Percentiles rank a stretch among this genome's conserved stretches.
phyloP scores from a whole-genome alignment of 2,797 vertebrate genomes.

The Crossoptilon crossoptilon region DNA sequence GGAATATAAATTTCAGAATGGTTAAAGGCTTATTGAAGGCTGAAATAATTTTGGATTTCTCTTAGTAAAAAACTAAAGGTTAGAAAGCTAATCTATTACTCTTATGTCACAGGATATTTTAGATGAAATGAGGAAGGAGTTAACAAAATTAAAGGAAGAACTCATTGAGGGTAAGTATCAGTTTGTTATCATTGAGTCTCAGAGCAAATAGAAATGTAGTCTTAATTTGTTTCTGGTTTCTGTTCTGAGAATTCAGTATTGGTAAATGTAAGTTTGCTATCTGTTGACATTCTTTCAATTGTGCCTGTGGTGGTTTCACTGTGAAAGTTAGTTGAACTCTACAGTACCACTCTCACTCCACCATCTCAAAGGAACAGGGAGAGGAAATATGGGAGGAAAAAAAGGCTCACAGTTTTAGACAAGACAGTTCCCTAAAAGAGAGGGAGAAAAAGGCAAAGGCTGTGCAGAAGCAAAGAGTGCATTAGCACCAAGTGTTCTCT shows the following conservation, averaged over 20 bases:
- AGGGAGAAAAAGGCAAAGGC: not conserved
- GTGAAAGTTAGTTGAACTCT: not conserved
- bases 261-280: not conserved
- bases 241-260: not conserved
- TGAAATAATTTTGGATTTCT: not conserved
- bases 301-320: not conserved
- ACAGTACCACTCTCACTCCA: not conserved
- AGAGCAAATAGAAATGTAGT: not conserved
- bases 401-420: not conserved
- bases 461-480: not conserved
- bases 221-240: not conserved
- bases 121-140: slow-evolving; percentile 99
- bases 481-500: not conserved
- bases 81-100: slow-evolving; percentile 13
- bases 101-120: slow-evolving; percentile 90
- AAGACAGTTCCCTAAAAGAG: not conserved
- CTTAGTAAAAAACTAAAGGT: not conserved
- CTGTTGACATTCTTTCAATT: not conserved
- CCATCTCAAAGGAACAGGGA: not conserved
- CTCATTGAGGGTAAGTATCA: slow-evolving; percentile 94
- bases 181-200: not conserved
- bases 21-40: not conserved
- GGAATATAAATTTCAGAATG: not conserved
- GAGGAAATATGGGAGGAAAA: not conserved
- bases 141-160: slow-evolving; percentile 98